phyloP scores from a whole-genome alignment of 2,888 invertebrate genomes.

The Ophraella communa region DNA sequence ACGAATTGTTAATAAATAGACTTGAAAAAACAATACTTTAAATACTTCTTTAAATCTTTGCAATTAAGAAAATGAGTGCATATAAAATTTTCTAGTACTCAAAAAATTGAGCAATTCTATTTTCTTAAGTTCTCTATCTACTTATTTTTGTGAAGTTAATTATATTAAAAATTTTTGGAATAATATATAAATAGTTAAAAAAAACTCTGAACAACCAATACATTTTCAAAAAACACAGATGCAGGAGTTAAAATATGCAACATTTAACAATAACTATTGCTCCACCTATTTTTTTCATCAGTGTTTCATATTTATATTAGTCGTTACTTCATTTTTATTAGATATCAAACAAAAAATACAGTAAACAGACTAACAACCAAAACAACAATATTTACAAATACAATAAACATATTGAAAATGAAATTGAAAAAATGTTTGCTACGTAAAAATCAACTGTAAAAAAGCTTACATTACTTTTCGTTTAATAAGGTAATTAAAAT shows the following conservation, averaged over 20 bases:
- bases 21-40: slow-evolving; percentile 2
- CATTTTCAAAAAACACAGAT: not conserved
- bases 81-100: slow-evolving; percentile 9
- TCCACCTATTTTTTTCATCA: no score
- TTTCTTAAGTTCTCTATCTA: slow-evolving; percentile 9
- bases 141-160: slow-evolving; percentile 8
- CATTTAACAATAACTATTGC: no score
- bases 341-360: slow-evolving; percentile 9
- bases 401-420: slow-evolving; percentile 10
- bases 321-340: not conserved
- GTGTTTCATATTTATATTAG: not conserved
- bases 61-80: slow-evolving; percentile 14
- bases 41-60: not conserved
- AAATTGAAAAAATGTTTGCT: slow-evolving; percentile 2
- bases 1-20: not conserved
- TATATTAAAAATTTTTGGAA: slow-evolving; percentile 1
- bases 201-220: not conserved
- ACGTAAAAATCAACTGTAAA: slow-evolving; percentile 3
- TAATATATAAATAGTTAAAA: not conserved
- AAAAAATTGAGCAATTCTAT: slow-evolving; percentile 21
- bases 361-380: slow-evolving; percentile 18
- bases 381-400: slow-evolving; percentile 25
- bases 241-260: no score
- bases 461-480: no score
- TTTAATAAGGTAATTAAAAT: no score